Base-by-base conservation (phyloP, 2,797 vertebrate genomes). In the Premnoplex brunnescens region DNA sequence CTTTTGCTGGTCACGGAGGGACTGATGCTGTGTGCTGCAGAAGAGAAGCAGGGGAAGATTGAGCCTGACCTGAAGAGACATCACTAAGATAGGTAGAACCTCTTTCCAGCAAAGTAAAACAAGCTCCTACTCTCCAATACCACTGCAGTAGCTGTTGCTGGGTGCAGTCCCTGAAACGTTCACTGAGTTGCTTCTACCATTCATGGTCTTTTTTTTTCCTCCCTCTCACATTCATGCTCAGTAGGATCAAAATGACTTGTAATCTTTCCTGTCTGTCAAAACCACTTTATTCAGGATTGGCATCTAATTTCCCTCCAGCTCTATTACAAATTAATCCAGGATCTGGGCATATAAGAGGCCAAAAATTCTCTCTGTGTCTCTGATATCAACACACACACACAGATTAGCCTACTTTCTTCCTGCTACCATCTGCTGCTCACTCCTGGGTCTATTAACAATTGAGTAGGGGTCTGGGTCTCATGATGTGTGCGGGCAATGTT, bases 231-330 rank as follows among this genome's bases (percentile, higher is more conserved):
- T 93, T 95, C 94, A 91, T 75, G 73, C 89, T 96, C 72, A 44
- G 63, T 71, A 89, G 92, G 79, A 94, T 88, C 88, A 87, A 95
- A 97, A 94, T 93, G 17, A 88, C 83, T 91, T 94, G 55, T 97
- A 97, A 97, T 96, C 94, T 95, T 95, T 86, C 74, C 88, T 97
- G 92, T 79, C 91, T 96, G 93, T 97, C 95, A 96, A 91, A 97
- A 95, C 76, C 81, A 92, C 76, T 97, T 96, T 89, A 88, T 95
- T 96, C 89, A 93, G 85, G 92, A 91, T 66, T 92, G 94, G 76
- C 86, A 93, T 95, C 95, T 94, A 89, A 96, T 96, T 97, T 97
- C 88, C 91, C 89, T 95, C 91, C 86, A 96, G 88, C 73, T 94
- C 91, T 89, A 71, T 95, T 93, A 93, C 92, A 95, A 94, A 80